A percentile compares a stretch with the other conserved stretches of the same genome.
phyloP scores from a whole-genome alignment of 2,888 invertebrate genomes.

The Noctua fimbriata region DNA sequence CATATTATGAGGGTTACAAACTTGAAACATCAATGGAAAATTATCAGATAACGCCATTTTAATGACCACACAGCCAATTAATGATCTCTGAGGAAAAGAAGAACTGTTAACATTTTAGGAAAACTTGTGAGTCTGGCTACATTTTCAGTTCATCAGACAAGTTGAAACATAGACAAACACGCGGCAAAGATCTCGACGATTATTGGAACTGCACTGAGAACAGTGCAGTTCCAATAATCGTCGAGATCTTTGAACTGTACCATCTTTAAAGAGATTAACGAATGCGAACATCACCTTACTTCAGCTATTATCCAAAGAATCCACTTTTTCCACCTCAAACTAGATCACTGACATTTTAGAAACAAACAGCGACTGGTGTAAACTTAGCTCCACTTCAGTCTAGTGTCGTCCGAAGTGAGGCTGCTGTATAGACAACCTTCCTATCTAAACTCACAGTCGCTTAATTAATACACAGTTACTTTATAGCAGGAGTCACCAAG shows the following conservation, averaged over 20 bases:
- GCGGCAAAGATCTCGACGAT: not conserved
- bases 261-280: not conserved
- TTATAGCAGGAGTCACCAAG: conserved; percentile 24
- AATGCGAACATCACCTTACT: not conserved
- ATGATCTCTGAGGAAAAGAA: no score
- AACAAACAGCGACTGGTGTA: not conserved
- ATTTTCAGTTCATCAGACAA: not conserved
- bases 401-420: not conserved
- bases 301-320: not conserved
- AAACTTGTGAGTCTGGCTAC: not conserved
- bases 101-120: not conserved
- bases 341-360: not conserved
- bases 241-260: no score
- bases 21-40: not conserved
- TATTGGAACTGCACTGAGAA: not conserved
- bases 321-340: not conserved
- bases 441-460: conserved; percentile 13
- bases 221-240: no score
- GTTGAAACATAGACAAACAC: not conserved
- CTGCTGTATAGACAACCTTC: conserved; percentile 11
- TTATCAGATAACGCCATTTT: not conserved
- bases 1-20: not conserved
- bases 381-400: conserved; percentile 8
- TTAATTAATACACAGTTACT: conserved; percentile 32
- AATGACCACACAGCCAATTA: not conserved